Conservation (phyloP, 2,888 invertebrate genomes). For the Tetragonisca angustula region DNA sequence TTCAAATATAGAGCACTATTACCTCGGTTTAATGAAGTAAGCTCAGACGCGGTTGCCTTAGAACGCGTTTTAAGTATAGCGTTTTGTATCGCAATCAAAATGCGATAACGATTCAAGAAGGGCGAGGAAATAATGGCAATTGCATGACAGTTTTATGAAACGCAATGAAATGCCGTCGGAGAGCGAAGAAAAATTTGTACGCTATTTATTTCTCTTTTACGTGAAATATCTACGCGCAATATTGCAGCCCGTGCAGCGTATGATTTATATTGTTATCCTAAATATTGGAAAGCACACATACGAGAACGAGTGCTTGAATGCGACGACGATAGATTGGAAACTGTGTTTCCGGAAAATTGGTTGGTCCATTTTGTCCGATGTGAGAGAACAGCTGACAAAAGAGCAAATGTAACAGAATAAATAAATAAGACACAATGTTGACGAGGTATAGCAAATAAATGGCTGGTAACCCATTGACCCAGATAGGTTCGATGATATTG, state of each 20-base stretch:
- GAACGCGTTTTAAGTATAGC: background rate
- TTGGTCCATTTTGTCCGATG: background rate
- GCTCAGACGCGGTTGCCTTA: constrained; percentile 19
- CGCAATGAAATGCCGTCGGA: background rate
- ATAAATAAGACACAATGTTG: constrained; percentile 5
- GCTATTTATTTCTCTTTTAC: background rate
- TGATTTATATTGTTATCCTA: background rate
- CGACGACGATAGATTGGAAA: background rate
- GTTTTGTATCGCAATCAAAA: too few species aligned
- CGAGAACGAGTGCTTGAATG: background rate
- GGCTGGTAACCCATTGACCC: constrained; percentile 67
- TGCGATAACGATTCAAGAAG: too few species aligned
- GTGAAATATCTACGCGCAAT: background rate
- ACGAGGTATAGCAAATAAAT: constrained; percentile 30
- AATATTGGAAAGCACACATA: background rate
- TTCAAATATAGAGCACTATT: constrained; percentile 36
- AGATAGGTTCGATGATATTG: constrained; percentile 66
- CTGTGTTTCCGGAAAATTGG: constrained; percentile 3
- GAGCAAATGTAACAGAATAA: constrained; percentile 11
- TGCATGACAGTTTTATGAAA: background rate
- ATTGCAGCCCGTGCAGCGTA: background rate
- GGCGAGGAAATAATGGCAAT: background rate
- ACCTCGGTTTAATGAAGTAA: constrained; percentile 38
- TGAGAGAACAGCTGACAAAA: background rate
- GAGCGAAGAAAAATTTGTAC: background rate